Evolutionary conservation across 2,797 vertebrate species (phyloP).

Genomic region (Megaceryle alcyon): DNA sequence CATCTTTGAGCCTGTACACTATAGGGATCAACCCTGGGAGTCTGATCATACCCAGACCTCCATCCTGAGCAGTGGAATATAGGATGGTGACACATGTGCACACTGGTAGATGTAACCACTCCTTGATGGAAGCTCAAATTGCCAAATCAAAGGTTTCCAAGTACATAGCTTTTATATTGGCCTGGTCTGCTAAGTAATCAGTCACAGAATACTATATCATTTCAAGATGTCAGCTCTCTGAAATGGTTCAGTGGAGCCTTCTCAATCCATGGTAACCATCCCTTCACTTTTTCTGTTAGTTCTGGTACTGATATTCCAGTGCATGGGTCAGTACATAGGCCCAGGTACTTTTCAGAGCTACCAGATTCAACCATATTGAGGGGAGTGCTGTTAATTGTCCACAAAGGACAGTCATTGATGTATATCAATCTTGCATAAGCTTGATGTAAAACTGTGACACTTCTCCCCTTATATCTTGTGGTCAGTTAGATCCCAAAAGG

Average conservation of each 20-base stretch:
- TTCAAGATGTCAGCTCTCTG: not conserved
- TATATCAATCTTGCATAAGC: not conserved
- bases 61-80: not conserved
- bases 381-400: not conserved
- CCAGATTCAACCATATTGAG: not conserved
- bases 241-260: not conserved
- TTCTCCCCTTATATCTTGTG: not conserved
- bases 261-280: not conserved
- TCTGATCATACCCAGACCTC: not conserved
- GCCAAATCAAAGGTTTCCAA: not conserved
- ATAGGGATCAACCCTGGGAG: not conserved
- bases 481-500: not conserved
- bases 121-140: fast-evolving
- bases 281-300: not conserved
- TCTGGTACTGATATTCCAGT: not conserved
- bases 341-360: not conserved
- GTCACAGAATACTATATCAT: fast-evolving
- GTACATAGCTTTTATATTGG: fast-evolving
- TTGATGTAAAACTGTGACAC: not conserved
- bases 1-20: not conserved
- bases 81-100: not conserved
- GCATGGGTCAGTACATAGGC: not conserved
- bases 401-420: not conserved
- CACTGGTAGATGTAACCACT: not conserved
- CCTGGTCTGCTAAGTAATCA: not conserved